These are phyloP conservation scores for Ochotona curzoniae DNA, from an alignment of 2,113 vertebrate genomes.

Conservation along the genomic window DNA sequence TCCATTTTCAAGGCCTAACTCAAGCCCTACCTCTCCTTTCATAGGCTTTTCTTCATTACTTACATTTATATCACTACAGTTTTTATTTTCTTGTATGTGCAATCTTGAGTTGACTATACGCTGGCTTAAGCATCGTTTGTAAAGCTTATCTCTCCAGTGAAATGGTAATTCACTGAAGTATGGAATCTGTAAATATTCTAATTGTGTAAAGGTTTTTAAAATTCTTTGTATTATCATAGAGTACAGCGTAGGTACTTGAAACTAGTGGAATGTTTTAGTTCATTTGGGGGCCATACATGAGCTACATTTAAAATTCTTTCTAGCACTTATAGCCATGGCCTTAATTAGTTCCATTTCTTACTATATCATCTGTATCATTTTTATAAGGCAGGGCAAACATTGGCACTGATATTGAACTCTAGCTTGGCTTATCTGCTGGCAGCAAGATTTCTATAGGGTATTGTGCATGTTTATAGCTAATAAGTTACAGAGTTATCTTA, in stretches of 20 bases:
- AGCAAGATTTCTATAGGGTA: conserved; percentile 81
- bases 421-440: conserved; percentile 81
- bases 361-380: conserved; percentile 79
- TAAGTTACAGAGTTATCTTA: conserved; percentile 74
- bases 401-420: conserved; percentile 70
- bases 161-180: conserved; percentile 15
- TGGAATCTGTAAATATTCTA: conserved; percentile 13
- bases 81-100: conserved; percentile 64
- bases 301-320: conserved; percentile 84
- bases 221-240: not conserved
- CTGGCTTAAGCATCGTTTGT: conserved; percentile 44
- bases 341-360: conserved; percentile 85
- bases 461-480: conserved; percentile 73
- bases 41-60: not conserved
- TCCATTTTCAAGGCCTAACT: conserved; percentile 13
- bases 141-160: conserved; percentile 36
- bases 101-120: conserved; percentile 56
- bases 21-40: conserved; percentile 31
- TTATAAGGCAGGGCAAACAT: conserved; percentile 79
- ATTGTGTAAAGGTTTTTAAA: conserved; percentile 44
- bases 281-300: conserved; percentile 73
- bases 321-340: conserved; percentile 64
- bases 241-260: not conserved
- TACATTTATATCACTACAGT: conserved; percentile 50
- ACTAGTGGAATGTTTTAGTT: conserved; percentile 42